Evolutionary conservation across 2,797 vertebrate species (phyloP).

Genomic region (Sternarchorhynchus goeldii): DNA sequence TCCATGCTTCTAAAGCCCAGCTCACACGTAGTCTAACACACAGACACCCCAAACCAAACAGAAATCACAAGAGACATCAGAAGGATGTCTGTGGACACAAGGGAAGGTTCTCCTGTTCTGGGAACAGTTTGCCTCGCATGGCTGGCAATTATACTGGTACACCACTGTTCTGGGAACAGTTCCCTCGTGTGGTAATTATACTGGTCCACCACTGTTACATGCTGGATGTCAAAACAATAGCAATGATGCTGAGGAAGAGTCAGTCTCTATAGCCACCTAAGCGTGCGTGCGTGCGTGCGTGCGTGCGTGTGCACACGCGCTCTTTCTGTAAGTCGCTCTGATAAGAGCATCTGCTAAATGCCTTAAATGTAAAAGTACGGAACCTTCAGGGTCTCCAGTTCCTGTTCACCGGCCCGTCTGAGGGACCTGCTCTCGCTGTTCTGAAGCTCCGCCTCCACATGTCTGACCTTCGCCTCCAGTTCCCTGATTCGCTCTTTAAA

Average conservation of each 20-base stretch:
- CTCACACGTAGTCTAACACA: slow-evolving; percentile 81
- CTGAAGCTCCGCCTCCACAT: slow-evolving; percentile 74
- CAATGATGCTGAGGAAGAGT: too few species aligned
- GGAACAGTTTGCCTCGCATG: neutral
- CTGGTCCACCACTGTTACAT: too few species aligned
- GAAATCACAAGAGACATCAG: neutral
- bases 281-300: neutral
- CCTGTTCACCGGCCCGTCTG: slow-evolving; percentile 79
- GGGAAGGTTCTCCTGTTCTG: neutral
- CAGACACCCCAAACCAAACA: neutral
- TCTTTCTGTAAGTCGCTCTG: too few species aligned
- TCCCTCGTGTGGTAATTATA: too few species aligned
- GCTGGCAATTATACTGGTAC: too few species aligned
- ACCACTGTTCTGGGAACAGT: too few species aligned
- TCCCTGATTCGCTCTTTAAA: slow-evolving; percentile 76
- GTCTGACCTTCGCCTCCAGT: slow-evolving; percentile 74
- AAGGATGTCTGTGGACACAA: neutral
- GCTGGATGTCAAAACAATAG: too few species aligned
- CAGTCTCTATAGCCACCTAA: too few species aligned
- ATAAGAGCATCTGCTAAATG: too few species aligned
- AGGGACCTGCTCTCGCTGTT: slow-evolving; percentile 67
- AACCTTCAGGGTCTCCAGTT: slow-evolving; percentile 87
- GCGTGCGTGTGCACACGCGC: neutral
- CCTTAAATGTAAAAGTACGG: neutral
- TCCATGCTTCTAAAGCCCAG: slow-evolving; percentile 85